Evolutionary conservation across 2,797 vertebrate genomes (phyloP), one percentile per base, ranked within the genome.

Genomic region (Sibirionetta formosa): DNA sequence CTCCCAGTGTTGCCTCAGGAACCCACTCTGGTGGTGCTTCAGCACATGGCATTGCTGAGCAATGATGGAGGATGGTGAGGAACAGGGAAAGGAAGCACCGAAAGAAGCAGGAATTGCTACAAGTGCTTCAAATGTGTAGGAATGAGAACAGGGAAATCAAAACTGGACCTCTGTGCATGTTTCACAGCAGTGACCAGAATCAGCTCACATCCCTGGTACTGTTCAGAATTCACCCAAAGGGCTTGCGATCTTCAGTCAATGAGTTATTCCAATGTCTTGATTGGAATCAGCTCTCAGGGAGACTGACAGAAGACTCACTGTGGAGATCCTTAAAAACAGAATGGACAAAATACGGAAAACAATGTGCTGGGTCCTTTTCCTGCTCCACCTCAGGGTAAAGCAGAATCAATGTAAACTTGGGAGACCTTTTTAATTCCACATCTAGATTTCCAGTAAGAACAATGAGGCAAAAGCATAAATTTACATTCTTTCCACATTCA

Each of bases 131-230:
- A 63, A 63, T 14, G 6, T 26, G 13, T 0, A 53, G 46, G 29
- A 61, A 51, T 38, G 38, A 68, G 7, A 17, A 54, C 14, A 23
- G 29, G n/a, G 38, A 70, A 86, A 60, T 42, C 12, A 13, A 63
- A 86, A 38, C 24, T 53, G 42, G 33, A 38, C 42, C 40, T 36
- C 27, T 48, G 24, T 22, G 6, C 2, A 0, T 33, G 50, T 38
- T 66, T 81, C 50, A 29, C 66, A 71, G n/a, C 0, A 1, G 57
- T 13, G 9, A 79, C 42, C 0, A 0, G 24, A 0, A 0, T 57
- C 4, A 44, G 35, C 7, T 88, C 46, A 20, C 0, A 0, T 33
- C 16, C 22, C 44, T 4, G 0, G 5, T 50, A 29, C 13, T 77
- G 1, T n/a, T 51, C 31, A 75, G 29, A 60, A 40, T 9, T 42